Base-by-base conservation (phyloP, 2,797 vertebrate species). In the Chiloscyllium punctatum region DNA sequence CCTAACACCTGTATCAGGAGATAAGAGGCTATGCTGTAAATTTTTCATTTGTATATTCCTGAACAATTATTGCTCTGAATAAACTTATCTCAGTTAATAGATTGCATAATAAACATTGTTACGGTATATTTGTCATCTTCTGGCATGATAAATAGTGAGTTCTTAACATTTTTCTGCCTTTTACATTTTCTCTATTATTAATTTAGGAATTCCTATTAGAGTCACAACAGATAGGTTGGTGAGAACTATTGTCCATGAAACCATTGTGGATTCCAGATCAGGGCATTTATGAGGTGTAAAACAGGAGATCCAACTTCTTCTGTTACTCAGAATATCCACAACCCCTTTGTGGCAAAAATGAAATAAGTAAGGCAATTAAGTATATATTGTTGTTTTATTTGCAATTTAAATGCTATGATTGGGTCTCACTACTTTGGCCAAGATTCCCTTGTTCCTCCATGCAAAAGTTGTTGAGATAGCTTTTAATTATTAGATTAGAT, bases 1-100 rank as follows among this genome's bases (percentile, higher is more conserved):
- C 94, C 69, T 94, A 53, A 57, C 71, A 95, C 94, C 94, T 77
- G 71, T 77, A 95, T 95, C 94, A 95, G 94, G 94, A 53, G 74
- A 77, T 95, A 77, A 53, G 71, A 62, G n/a, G 33, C 69, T 91
- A 33, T 91, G 33, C 88, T 72, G 94, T 94, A 94, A 94, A 94
- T 94, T 94, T 66, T 66, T 57, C 37, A 71, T 94, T 94, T 94
- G 94, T 51, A 72, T 94, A 71, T 94, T 72, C 57, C 88, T 66
- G 57, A 37, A 91, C 57, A 51, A 69, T 94, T 91, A 25, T 27
- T 94, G 69, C n/a, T 94, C 94, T 72, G 72, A 68, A 94, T 71
- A 94, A 94, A 72, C 71, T 94, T 57, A 62, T 91, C 53, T 91
- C 53, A 57, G 66, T 66, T 62, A 57, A 62, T 66, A 71, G 92